A percentile compares a stretch with the other conserved stretches of the same genome.
Evolutionary conservation across 2,797 vertebrate species (phyloP).

Genomic region (Poecilia picta): DNA sequence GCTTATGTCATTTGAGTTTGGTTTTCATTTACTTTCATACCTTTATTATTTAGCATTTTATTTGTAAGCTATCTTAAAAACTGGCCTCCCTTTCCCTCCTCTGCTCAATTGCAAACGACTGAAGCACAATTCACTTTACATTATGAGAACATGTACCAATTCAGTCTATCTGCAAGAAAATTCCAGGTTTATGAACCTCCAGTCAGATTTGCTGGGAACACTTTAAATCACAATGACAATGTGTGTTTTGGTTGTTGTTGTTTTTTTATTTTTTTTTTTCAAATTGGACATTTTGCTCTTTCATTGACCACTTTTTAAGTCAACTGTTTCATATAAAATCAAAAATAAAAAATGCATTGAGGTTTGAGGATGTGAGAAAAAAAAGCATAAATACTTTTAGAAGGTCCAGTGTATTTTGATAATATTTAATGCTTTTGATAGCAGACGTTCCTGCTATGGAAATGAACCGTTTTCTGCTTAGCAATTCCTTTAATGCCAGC

Average conservation of each 20-base stretch:
- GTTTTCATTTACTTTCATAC: not conserved
- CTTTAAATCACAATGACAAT: not conserved
- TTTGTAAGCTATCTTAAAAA: not conserved
- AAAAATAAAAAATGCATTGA: not conserved
- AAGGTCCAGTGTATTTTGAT: not conserved
- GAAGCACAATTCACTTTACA: not conserved
- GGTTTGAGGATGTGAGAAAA: not conserved
- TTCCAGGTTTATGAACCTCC: not conserved
- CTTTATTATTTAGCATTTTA: not conserved
- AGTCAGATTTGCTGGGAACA: not conserved
- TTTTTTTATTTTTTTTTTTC: not conserved
- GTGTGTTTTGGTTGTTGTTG: no score
- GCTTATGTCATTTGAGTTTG: not conserved
- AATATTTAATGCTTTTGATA: slow-evolving; percentile 55
- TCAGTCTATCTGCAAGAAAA: not conserved
- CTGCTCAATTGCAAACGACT: no score
- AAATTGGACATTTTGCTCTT: not conserved
- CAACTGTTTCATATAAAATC: no score
- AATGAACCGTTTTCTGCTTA: not conserved
- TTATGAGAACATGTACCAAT: not conserved
- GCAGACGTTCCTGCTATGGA: slow-evolving; percentile 16
- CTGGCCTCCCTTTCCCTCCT: not conserved
- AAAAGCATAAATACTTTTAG: not conserved
- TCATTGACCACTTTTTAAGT: not conserved
- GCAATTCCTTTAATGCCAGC: not conserved